Base-by-base conservation (phyloP, 2,888 invertebrate genomes). In the Trachelus tabidus region DNA sequence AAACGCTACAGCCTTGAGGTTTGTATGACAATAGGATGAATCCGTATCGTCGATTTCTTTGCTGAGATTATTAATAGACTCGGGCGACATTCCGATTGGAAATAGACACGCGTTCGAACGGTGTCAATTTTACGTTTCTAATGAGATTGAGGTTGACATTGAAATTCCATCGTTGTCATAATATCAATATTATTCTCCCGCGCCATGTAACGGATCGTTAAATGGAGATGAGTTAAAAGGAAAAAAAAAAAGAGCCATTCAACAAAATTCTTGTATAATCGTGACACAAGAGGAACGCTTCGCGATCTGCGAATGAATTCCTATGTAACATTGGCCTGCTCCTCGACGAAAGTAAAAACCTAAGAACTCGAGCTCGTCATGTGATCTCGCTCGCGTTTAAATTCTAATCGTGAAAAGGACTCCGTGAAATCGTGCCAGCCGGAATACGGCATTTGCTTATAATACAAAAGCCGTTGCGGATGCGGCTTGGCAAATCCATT, bases 401-500 rank as follows among this genome's bases (percentile, higher is more conserved):
- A 86, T 83, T 87, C 84, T 82, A 85, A 85, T 84, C 87, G 85
- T 81, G 75, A 68, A 69, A 80, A 79, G 69, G 77, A 78, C 79
- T 79, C 69, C 78, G 78, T 79, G 81, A 82, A 83, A 83, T 81
- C 81, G 68, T 79, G 76, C 76, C 76, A 37, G 71, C 34, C 71
- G 71, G 71, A 71, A 33, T 31, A 31, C 33, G 71, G 31, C 31
- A 71, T 68, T 69, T 73, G 11, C 12, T 33, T 68, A 56, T 23
- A 31, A 69, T 75, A 35, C 69, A 37, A 69, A 68, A 69, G 78
- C 68, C 75, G 76, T 31, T 34, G 40, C 76, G 77, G 56, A 56
- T 79, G 80, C 78, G 74, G 69, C 56, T 74, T 31, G 34, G 76
- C 33, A 73, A 78, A 76, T 76, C 69, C 73, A 78, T 78, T 78